Base-by-base conservation (phyloP, 2,113 vertebrate species). In the Acrocephalus kingi region DNA sequence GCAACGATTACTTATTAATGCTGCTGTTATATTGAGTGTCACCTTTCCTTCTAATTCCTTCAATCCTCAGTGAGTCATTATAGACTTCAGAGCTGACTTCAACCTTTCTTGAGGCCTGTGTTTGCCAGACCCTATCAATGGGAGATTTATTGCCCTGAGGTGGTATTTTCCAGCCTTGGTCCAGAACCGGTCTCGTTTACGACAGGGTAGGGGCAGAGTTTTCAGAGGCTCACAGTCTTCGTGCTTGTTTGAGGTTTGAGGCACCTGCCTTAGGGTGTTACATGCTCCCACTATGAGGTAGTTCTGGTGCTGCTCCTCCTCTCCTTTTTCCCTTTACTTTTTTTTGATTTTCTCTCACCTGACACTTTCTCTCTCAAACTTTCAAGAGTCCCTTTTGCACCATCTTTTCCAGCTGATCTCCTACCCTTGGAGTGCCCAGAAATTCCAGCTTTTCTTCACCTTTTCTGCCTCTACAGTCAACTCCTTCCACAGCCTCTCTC, bases 81-180 rank as follows among this genome's bases (percentile, higher is more conserved):
- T 19, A 86, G 94, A 92, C 84, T 91, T 97, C 91, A 96, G 96
- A 95, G 93, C 88, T 69, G 39, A 95, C 96, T 97, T 96, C 94
- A 97, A 68, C 91, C 79, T 96, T 96, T 95, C 76, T 94, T 6
- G 11, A 93, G 87, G 79, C 75, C 89, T 89, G 96, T 89, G 88
- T 94, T 97, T 97, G 95, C 96, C 96, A 93, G 89, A 81, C 92
- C 94, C 96, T 95, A 63, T 97, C 96, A 97, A 96, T 51, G 69
- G 59, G 94, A 98, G 97, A 98, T 97, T 97, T 97, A 96, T 94
- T 95, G 89, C 84, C 92, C 68, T 72, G 28, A 76, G 92, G 90
- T 96, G 96, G 97, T 84, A 94, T 96, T 97, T 97, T 97, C 96
- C 95, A 97, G 92, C 74, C 58, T 71, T 58, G 64, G 72, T 93